Evolutionary conservation across 1,140 invertebrate genomes (phyloP), one percentile per base, ranked within the genome.

Genomic region (Drosophila equinoxialis): DNA sequence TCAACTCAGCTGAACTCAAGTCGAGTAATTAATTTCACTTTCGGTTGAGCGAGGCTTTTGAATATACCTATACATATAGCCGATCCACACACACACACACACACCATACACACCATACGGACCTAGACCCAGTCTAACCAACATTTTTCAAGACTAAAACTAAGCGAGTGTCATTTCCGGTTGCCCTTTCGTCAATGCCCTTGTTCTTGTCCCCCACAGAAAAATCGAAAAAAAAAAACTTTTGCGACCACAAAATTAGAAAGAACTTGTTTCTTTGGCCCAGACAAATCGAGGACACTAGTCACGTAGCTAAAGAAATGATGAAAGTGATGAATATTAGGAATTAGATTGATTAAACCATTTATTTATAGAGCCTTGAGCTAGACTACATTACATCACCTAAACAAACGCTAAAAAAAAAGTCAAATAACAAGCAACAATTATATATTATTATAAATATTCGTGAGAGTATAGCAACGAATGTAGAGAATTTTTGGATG

Each of bases 21-120:
- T 68, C 65, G 39, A 73, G 84, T 87, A 87, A 87, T 87, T 87
- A 87, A 87, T 87, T 89, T 89, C 84, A 84, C 80, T 89, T 87
- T 87, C 80, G 84, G 68, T 79, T 81, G 73, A 89, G 84, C 84
- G 79, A 89, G 83, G 83, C 84, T 81, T 83, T 89, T 87, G 83
- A 87, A 87, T 80, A 89, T 80, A 65, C 67, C 60, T 23, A 51
- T 48, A n/a, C n/a, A n/a, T n/a, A 26, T 26, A 26, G 2, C 20
- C 61, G 71, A 57, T 64, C 41, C 71, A 66, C 84, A 89, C 80
- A 84, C 84, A 80, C 60, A 63, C 54, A 59, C 62, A 42, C 37
- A 26, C 23, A 6, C 64, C 35, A 3, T 7, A 0, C 8, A 13
- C 42, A 5, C 4, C 8, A 13, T 35, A 5, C 4, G 20, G 23